Conservation (phyloP, 2,113 vertebrate species). For the Aptenodytes patagonicus region DNA sequence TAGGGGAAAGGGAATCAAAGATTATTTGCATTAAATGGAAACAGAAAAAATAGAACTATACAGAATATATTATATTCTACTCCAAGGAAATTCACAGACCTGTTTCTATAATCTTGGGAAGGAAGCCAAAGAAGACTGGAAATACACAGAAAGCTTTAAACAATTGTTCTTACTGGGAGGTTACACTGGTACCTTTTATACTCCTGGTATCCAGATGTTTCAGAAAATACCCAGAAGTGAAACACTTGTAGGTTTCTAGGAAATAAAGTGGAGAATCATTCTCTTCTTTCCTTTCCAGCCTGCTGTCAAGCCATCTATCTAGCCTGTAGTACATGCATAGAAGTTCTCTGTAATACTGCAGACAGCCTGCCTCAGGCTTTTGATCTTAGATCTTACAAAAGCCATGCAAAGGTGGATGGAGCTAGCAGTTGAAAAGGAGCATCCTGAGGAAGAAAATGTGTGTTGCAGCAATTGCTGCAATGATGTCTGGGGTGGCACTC, state of each 20-base stretch:
- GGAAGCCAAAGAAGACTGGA: constrained; percentile 36
- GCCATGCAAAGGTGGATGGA: neutral
- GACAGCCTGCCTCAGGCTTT: neutral
- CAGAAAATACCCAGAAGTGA: constrained; percentile 36
- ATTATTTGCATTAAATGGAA: constrained; percentile 44
- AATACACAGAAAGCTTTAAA: constrained; percentile 27
- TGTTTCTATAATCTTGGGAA: constrained; percentile 36
- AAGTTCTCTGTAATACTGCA: neutral
- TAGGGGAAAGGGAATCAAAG: constrained; percentile 2
- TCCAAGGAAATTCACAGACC: constrained; percentile 30
- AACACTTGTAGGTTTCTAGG: neutral
- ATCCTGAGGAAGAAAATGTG: neutral
- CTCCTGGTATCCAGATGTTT: constrained; percentile 61
- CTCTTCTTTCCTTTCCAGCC: neutral
- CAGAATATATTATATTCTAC: neutral
- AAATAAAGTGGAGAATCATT: neutral
- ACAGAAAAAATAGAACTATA: neutral
- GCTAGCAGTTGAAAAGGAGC: neutral
- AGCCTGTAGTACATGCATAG: neutral
- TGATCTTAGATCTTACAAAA: neutral
- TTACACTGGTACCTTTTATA: constrained; percentile 45
- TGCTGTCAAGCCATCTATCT: neutral
- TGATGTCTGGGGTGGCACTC: neutral
- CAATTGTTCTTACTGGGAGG: constrained; percentile 66
- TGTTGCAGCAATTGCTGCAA: neutral